These are phyloP conservation scores for Bradypodion pumilum DNA, from an alignment of 2,797 vertebrate genomes.

Conservation along the genomic window DNA sequence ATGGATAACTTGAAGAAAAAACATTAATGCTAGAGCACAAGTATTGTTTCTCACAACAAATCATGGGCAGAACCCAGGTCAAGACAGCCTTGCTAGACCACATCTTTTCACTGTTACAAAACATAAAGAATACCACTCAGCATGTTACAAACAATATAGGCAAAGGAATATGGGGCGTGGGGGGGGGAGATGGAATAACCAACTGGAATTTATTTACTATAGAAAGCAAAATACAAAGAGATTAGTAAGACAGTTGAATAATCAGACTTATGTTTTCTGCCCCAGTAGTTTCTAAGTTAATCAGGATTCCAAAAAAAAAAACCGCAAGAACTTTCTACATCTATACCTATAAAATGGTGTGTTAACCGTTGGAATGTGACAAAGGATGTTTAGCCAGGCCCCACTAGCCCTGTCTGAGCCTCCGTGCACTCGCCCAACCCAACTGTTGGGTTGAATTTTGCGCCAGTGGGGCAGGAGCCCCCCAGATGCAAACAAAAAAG, in stretches of 20 bases:
- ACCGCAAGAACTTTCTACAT: background rate
- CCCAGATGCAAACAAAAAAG: too few species aligned
- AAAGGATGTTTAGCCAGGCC: too few species aligned
- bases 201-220: background rate
- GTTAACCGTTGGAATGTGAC: too few species aligned
- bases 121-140: constrained; percentile 3
- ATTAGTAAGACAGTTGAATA: background rate
- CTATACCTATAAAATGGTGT: too few species aligned
- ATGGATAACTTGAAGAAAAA: background rate
- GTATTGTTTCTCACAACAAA: constrained; percentile 32
- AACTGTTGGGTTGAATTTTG: too few species aligned
- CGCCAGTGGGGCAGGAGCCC: too few species aligned
- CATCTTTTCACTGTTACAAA: constrained; percentile 7
- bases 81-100: constrained; percentile 6
- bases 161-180: too few species aligned
- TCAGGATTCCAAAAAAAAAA: background rate
- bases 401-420: too few species aligned
- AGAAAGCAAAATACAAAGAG: background rate
- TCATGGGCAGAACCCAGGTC: background rate
- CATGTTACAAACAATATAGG: background rate
- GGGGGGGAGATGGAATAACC: background rate
- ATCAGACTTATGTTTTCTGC: constrained; percentile 7
- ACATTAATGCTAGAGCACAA: background rate
- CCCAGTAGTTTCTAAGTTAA: background rate
- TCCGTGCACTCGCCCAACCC: too few species aligned